Base-by-base conservation (phyloP, 2,113 vertebrate genomes). In the Osmerus eperlanus region DNA sequence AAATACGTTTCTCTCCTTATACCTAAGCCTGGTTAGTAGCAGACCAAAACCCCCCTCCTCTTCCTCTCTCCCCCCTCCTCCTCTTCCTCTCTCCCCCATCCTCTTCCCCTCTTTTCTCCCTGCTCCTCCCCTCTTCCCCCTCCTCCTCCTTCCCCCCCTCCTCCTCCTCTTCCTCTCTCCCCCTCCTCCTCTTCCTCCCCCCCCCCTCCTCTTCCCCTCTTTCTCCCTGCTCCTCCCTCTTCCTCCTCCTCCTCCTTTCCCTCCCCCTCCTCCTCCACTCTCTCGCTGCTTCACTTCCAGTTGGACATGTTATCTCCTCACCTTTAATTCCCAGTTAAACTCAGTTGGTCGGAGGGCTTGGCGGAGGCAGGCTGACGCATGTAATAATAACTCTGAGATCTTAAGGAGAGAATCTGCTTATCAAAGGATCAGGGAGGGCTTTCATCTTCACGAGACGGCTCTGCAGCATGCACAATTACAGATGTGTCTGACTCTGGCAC, bases 21-120 rank as follows among this genome's bases (percentile, higher is more conserved):
- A 66, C 16, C 25, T 71, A 47, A 77, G 51, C 73, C 70, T 62
- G 59, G 61, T 23, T 69, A 65, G 54, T 55, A 72, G 13, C 62
- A 51, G 16, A 60, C 59, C 21, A 18, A 32, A 58, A 41, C 47
- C 59, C 51, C 36, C 36, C 54, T 60, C 51, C 36, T 41, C 54
- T 60, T 54, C 53, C 53, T 54, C 53, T 54, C 53, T 54, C 0
- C 16, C 53, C 12, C 53, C 16, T 18, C 12, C 13, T 8, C 53
- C 9, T 8, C 53, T 14, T 18, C 11, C 53, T 54, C 14, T 54
- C 53, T 53, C 53, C 53, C 16, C 53, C 53, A 3, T 54, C 53
- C 53, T 54, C 16, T 15, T 15, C 15, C 52, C 4, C 8, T 15
- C 52, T 15, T 16, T 15, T 16, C 53, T 4, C 53, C 4, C 53